Base-by-base conservation (phyloP, 2,888 invertebrate species). In the Gastracanthus pulcherrimus region DNA sequence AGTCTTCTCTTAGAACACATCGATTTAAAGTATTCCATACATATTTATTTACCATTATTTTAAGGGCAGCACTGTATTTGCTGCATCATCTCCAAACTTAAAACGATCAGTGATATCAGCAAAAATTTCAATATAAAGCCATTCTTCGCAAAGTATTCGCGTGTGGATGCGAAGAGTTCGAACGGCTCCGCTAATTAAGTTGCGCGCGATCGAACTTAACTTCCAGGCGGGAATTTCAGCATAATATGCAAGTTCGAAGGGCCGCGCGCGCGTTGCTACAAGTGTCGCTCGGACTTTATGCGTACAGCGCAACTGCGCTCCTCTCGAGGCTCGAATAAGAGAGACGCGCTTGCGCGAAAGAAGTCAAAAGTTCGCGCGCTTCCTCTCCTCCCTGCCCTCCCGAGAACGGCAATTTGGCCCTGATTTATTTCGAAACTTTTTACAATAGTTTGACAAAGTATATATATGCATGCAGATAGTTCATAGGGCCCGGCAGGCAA, bases 381-480 rank as follows among this genome's bases (percentile, higher is more conserved):
- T 83, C 67, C 38, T 45, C 31, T 76, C 78, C 81, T 66, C 75
- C 72, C 72, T 51, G 67, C 26, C 31, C 11, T 45, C 62, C 58
- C 64, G 62, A 62, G 84, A 82, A 83, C 82, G 84, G 88, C 86
- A 88, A 88, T 88, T 89, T 87, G 86, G 82, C 84, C 85, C 83
- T 88, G 88, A 89, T 89, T 89, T 89, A 89, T 88, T 87, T 86
- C 86, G 85, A 86, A 88, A 89, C 86, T 89, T 88, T 87, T 86
- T 85, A 86, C 86, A 87, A 87, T 87, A 87, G 87, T 87, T 87
- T 85, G 85, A 85, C 86, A 84, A 87, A 85, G 85, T 87, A 85
- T 86, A 85, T 86, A 86, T 86, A 85, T 58, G 38, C 62, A 77
- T 67, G 76, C 67, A 76, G 81, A 77, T 76, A 66, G 66, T 75